Evolutionary conservation across 2,113 vertebrate species (phyloP).

Genomic region (Trogon surrucura): DNA sequence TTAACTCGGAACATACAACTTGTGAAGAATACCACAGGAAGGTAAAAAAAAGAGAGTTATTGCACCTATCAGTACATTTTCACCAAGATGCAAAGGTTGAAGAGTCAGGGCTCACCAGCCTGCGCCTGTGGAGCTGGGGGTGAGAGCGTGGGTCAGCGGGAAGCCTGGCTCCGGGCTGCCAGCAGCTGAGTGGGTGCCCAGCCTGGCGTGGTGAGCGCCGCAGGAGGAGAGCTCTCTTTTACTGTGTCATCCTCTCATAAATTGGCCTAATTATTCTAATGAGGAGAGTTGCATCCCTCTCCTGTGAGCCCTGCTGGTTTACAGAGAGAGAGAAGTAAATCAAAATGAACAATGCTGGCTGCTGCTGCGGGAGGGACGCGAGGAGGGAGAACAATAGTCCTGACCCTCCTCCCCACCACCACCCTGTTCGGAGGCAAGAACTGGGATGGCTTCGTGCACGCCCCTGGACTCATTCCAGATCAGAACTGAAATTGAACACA

Average conservation of each 20-base stretch:
- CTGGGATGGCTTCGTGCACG: accelerated
- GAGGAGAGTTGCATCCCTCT: neutral
- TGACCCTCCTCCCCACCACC: neutral
- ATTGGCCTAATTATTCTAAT: neutral
- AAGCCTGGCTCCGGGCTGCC: neutral
- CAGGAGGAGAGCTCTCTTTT: neutral
- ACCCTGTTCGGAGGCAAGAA: neutral
- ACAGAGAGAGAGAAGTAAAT: constrained; percentile 12
- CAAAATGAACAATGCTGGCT: constrained; percentile 40
- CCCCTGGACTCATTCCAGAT: constrained; percentile 4
- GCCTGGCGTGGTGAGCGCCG: neutral
- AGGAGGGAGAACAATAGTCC: constrained; percentile 10
- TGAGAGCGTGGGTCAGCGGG: accelerated
- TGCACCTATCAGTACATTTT: neutral
- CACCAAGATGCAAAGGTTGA: neutral
- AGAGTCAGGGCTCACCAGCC: neutral
- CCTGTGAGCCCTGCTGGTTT: neutral
- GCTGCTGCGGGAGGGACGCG: neutral
- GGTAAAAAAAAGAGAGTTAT: neutral
- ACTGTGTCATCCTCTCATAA: neutral
- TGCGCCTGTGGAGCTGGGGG: neutral
- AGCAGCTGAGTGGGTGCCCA: neutral
- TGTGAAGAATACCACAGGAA: neutral
- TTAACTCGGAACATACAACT: neutral
- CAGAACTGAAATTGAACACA: neutral